Evolutionary conservation across 2,113 vertebrate genomes (phyloP).

Genomic region (Tamias sibiricus): DNA sequence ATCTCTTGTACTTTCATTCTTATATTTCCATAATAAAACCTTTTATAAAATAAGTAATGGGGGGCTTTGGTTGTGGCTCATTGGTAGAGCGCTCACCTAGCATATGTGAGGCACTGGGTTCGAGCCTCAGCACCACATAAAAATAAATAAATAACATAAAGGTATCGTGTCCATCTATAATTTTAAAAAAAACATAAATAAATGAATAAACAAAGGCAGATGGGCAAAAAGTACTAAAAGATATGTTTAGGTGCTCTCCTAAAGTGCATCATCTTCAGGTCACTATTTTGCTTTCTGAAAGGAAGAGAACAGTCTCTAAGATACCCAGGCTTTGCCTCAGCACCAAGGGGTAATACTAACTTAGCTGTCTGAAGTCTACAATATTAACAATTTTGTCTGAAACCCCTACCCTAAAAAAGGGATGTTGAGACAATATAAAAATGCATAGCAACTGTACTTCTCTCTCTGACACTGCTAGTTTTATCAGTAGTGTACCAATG

Average conservation of each 20-base stretch:
- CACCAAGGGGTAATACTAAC: background rate
- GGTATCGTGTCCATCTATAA: no score
- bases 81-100: no score
- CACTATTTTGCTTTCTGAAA: slow-evolving; percentile 2
- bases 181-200: no score
- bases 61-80: no score
- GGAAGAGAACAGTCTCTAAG: background rate
- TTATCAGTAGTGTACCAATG: background rate
- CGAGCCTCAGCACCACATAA: no score
- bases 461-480: background rate
- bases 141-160: no score
- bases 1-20: slow-evolving; percentile 56
- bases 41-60: slow-evolving; percentile 48
- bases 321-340: background rate
- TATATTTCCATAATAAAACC: slow-evolving; percentile 66
- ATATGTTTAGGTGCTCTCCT: slow-evolving; percentile 14
- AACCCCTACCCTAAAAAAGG: background rate
- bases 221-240: slow-evolving; percentile 32
- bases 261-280: background rate
- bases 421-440: background rate
- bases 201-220: background rate
- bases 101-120: no score
- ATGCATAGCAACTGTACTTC: background rate
- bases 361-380: background rate
- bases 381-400: background rate